These are phyloP conservation scores for Lepetodrilus schrolli DNA, from an alignment of 2,888 invertebrate species.

Conservation along the genomic window DNA sequence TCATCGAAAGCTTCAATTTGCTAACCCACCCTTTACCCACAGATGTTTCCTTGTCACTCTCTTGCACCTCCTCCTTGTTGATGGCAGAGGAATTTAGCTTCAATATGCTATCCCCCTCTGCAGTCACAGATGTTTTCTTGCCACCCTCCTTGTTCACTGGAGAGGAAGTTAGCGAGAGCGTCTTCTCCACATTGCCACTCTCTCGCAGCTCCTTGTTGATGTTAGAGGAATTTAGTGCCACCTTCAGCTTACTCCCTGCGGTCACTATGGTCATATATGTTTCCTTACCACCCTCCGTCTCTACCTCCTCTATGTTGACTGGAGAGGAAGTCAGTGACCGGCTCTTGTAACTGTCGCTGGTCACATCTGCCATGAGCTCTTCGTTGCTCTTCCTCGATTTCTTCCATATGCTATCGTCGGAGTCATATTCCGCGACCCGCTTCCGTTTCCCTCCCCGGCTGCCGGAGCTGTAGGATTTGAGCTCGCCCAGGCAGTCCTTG, in stretches of 20 bases:
- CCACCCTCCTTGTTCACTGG: not conserved
- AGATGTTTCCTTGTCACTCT: no score
- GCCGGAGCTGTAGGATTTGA: slow-evolving; percentile 50
- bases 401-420: not conserved
- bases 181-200: no score
- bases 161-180: no score
- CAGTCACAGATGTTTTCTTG: not conserved
- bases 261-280: not conserved
- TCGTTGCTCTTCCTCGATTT: slow-evolving; percentile 2
- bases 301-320: not conserved
- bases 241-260: no score
- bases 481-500: slow-evolving; percentile 56
- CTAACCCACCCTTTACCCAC: no score
- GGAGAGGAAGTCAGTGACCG: not conserved
- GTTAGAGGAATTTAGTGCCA: no score
- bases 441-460: not conserved
- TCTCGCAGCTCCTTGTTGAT: no score
- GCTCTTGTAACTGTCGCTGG: not conserved
- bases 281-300: not conserved
- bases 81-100: no score
- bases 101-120: not conserved
- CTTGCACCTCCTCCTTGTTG: no score
- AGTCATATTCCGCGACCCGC: slow-evolving; percentile 9
- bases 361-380: not conserved
- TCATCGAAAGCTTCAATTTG: no score